Percentiles rank a stretch among this genome's conserved stretches.
These are phyloP conservation scores for Acronicta leporina DNA, from an alignment of 2,888 invertebrate species.

Conservation along the genomic window DNA sequence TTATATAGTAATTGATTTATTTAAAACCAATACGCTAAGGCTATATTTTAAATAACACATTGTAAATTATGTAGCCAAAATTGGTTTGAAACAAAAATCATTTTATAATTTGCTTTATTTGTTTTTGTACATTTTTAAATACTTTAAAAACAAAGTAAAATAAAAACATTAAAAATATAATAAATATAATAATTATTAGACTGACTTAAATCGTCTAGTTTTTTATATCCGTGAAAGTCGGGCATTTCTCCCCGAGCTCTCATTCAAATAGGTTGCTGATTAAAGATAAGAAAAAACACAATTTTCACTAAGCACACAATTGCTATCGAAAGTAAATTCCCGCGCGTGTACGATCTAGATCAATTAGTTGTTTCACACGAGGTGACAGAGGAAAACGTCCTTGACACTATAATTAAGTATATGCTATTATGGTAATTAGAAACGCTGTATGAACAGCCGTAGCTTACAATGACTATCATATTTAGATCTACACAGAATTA, in stretches of 20 bases:
- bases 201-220: conserved; percentile 24
- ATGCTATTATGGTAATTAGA: conserved; percentile 37
- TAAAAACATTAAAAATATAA: too few relatives aligned
- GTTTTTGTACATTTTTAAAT: too few relatives aligned
- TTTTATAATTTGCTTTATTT: too few relatives aligned
- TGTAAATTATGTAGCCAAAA: too few relatives aligned
- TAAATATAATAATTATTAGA: too few relatives aligned
- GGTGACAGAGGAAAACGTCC: conserved; percentile 37
- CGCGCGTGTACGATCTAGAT: conserved; percentile 53
- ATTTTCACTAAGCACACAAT: conserved; percentile 65
- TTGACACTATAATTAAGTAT: conserved; percentile 46
- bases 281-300: conserved; percentile 46
- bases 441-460: conserved; percentile 38
- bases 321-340: conserved; percentile 64
- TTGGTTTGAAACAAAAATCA: too few relatives aligned
- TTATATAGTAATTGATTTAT: too few relatives aligned
- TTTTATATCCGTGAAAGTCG: conserved; percentile 45
- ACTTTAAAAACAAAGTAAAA: too few relatives aligned
- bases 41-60: too few relatives aligned
- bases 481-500: conserved; percentile 44
- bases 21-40: too few relatives aligned
- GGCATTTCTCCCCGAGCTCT: conserved; percentile 59
- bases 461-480: conserved; percentile 39
- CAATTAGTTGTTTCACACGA: conserved; percentile 47
- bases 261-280: conserved; percentile 57